A percentile compares a stretch with the other conserved stretches of the same genome.
Conservation (phyloP, 2,888 invertebrate species). For the Sphinx pinastri region DNA sequence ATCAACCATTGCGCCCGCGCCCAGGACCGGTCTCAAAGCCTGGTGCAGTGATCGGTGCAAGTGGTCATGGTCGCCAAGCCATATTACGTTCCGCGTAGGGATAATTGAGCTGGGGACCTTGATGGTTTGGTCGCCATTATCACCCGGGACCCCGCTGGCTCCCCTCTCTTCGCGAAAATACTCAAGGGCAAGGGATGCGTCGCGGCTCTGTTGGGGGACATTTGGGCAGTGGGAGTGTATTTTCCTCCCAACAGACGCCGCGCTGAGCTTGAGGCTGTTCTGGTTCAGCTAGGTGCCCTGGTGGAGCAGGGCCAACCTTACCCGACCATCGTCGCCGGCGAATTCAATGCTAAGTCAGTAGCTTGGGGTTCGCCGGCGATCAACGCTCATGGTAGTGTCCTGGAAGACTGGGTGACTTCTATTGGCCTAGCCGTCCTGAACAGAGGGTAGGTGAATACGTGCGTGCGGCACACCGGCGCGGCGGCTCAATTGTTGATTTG, state of each 20-base stretch:
- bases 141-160: too few relatives aligned
- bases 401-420: slow-evolving; percentile 33
- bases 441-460: slow-evolving; percentile 33
- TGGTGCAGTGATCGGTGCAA: not conserved
- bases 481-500: slow-evolving; percentile 34
- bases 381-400: slow-evolving; percentile 28
- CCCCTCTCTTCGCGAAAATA: slow-evolving; percentile 14
- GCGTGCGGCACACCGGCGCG: slow-evolving; percentile 37
- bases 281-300: slow-evolving; percentile 16
- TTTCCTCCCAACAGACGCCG: slow-evolving; percentile 31
- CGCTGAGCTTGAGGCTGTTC: slow-evolving; percentile 28
- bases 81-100: not conserved
- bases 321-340: slow-evolving; percentile 27
- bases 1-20: not conserved
- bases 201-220: not conserved
- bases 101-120: not conserved
- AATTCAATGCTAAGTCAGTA: slow-evolving; percentile 33
- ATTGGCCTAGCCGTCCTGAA: slow-evolving; percentile 31
- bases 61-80: slow-evolving; percentile 5
- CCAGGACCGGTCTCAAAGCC: not conserved
- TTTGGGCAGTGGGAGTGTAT: slow-evolving; percentile 20
- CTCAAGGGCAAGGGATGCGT: slow-evolving; percentile 33
- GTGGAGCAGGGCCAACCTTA: slow-evolving; percentile 12
- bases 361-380: slow-evolving; percentile 7
- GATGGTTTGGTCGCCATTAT: too few relatives aligned